Percentiles rank a stretch among this genome's conserved stretches.
Conservation (phyloP, 2,888 invertebrate genomes). For the Agrypnus murinus region DNA sequence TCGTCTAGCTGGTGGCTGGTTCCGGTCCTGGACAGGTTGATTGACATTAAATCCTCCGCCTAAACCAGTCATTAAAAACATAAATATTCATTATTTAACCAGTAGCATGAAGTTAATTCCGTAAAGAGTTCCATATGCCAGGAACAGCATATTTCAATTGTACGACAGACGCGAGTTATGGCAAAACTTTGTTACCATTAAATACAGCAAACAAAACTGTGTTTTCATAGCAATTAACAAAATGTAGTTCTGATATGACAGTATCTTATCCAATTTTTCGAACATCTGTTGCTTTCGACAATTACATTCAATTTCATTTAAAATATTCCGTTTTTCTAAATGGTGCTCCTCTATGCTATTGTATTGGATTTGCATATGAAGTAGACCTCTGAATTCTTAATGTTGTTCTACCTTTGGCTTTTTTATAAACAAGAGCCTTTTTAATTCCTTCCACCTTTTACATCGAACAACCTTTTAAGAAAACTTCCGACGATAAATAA, state of each 20-base stretch:
- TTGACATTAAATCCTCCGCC: constrained; percentile 57
- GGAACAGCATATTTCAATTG: constrained; percentile 62
- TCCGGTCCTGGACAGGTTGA: constrained; percentile 50
- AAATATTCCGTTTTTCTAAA: constrained; percentile 38
- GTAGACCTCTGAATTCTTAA: constrained; percentile 49
- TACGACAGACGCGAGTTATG: constrained; percentile 60
- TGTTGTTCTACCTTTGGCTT: constrained; percentile 11
- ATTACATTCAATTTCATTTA: constrained; percentile 52
- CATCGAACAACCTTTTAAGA: background rate
- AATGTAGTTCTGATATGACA: constrained; percentile 64
- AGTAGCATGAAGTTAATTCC: constrained; percentile 60
- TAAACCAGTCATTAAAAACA: constrained; percentile 58
- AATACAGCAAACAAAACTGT: constrained; percentile 63
- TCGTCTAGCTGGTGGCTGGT: constrained; percentile 35
- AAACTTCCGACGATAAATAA: background rate
- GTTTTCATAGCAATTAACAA: constrained; percentile 67
- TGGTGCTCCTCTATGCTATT: constrained; percentile 16
- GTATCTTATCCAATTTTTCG: constrained; percentile 66
- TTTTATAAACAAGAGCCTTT: constrained; percentile 14
- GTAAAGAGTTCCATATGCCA: constrained; percentile 63
- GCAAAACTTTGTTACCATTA: constrained; percentile 63
- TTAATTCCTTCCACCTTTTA: constrained; percentile 13
- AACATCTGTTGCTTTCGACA: constrained; percentile 64
- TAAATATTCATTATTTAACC: constrained; percentile 66
- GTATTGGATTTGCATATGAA: constrained; percentile 51